Conservation (phyloP, 2,113 vertebrate genomes). For the Motacilla alba region DNA sequence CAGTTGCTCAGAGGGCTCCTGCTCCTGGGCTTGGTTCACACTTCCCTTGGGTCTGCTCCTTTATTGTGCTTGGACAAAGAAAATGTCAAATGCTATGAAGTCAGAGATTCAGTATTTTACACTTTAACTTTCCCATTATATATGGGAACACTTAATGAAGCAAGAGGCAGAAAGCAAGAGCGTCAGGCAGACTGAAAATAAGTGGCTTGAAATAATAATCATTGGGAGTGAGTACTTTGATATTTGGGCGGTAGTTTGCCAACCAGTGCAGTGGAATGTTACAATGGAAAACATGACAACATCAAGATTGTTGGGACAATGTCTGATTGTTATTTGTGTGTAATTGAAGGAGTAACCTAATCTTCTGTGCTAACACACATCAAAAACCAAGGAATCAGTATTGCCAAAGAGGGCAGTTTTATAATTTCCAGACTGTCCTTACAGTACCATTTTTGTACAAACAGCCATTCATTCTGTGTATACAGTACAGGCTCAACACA, state of each 20-base stretch:
- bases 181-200: not conserved
- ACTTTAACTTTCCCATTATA: not conserved
- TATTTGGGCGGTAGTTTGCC: not conserved
- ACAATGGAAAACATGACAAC: slow-evolving; percentile 17
- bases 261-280: not conserved
- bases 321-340: slow-evolving; percentile 39
- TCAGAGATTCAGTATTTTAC: not conserved
- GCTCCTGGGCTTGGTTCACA: not conserved
- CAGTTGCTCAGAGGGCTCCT: not conserved
- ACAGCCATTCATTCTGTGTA: not conserved
- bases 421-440: not conserved
- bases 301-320: slow-evolving; percentile 11
- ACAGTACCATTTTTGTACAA: not conserved
- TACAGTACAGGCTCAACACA: not conserved
- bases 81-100: not conserved
- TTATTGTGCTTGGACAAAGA: not conserved
- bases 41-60: not conserved
- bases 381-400: not conserved
- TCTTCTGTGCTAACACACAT: slow-evolving; percentile 20
- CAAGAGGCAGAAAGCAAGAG: not conserved
- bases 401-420: slow-evolving; percentile 9
- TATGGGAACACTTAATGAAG: not conserved
- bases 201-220: not conserved
- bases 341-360: slow-evolving; percentile 39
- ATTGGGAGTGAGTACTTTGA: not conserved